phyloP scores from a whole-genome alignment of 2,797 vertebrate species.

The Sarcophilus harrisii region DNA sequence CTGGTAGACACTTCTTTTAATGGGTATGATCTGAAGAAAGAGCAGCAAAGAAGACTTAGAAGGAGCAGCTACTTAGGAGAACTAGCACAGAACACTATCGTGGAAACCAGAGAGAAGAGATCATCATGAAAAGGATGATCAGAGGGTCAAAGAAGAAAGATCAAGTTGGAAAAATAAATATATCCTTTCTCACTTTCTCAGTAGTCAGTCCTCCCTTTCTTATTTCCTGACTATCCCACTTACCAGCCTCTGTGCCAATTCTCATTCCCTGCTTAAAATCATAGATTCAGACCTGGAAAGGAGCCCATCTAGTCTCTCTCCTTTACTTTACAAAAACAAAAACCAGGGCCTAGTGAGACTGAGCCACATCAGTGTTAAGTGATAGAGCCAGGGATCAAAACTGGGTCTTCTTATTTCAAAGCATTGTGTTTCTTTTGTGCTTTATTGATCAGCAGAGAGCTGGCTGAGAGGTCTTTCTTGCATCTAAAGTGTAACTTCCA shows the following conservation, averaged over 20 bases:
- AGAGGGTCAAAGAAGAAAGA: neutral
- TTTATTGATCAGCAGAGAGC: neutral
- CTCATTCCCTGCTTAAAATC: neutral
- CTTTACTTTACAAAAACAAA: neutral
- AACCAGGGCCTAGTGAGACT: neutral
- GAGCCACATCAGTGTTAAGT: neutral
- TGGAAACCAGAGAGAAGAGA: neutral
- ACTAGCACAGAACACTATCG: too few species aligned
- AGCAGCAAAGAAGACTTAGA: neutral
- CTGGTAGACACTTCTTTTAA: too few species aligned
- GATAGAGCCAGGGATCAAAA: neutral
- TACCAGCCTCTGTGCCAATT: neutral
- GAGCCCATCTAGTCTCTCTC: neutral
- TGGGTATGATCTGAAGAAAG: neutral
- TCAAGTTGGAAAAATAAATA: neutral
- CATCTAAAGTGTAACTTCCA: neutral
- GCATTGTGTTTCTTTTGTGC: neutral
- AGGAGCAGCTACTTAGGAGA: neutral
- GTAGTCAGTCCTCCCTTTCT: neutral
- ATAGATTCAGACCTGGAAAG: neutral
- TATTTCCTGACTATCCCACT: neutral
- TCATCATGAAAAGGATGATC: neutral
- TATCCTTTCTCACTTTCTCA: neutral
- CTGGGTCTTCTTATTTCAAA: neutral
- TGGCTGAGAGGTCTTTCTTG: neutral